phyloP scores from a whole-genome alignment of 1,140 invertebrate species.

The Geopemphigus sp. region DNA sequence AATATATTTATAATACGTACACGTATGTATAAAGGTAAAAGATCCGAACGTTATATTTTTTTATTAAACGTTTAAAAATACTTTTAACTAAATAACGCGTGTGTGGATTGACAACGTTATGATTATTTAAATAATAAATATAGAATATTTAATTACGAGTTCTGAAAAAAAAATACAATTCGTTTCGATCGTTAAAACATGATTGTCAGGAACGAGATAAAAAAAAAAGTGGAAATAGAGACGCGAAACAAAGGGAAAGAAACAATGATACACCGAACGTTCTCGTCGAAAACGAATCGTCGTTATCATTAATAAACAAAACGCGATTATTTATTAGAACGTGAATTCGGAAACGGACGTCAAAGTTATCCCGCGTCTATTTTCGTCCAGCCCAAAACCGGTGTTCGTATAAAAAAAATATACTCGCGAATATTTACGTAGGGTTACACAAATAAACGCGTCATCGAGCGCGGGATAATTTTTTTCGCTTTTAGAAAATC shows the following conservation, averaged over 20 bases:
- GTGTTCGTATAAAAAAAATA: not conserved
- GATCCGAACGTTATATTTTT: not conserved
- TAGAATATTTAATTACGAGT: too few species aligned
- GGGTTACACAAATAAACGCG: not conserved
- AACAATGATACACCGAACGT: too few species aligned
- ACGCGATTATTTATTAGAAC: not conserved
- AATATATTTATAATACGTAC: too few species aligned
- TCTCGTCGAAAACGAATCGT: too few species aligned
- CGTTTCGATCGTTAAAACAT: too few species aligned
- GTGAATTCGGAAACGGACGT: not conserved
- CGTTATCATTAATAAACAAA: not conserved
- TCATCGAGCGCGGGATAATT: not conserved
- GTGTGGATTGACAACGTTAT: not conserved
- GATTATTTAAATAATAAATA: too few species aligned
- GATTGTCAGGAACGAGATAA: too few species aligned
- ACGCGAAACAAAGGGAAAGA: too few species aligned
- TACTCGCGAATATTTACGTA: not conserved
- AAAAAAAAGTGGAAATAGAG: too few species aligned
- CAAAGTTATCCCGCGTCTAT: not conserved
- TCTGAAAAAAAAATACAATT: too few species aligned
- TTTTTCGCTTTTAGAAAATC: not conserved
- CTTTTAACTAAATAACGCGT: not conserved
- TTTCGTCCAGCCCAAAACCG: not conserved
- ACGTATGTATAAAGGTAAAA: not conserved
- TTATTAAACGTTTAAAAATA: conserved; percentile 1